Percentiles rank a stretch among this genome's conserved stretches.
phyloP scores from a whole-genome alignment of 2,888 invertebrate genomes.

The Eubasilissa splendida region DNA sequence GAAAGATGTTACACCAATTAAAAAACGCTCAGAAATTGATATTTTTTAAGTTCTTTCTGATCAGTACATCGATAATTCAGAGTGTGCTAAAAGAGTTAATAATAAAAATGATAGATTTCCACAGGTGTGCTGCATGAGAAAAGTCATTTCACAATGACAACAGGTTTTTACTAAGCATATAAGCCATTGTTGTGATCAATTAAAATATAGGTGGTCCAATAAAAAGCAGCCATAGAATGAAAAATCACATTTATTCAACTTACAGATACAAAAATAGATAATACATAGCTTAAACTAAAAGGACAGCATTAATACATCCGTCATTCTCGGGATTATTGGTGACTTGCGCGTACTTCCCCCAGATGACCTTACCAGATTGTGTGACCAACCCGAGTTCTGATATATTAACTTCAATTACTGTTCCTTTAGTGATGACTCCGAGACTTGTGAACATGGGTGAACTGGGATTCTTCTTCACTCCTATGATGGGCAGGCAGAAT shows the following conservation, averaged over 20 bases:
- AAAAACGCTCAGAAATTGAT: too few relatives aligned
- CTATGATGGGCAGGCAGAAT: slow-evolving; percentile 96
- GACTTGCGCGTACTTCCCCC: slow-evolving; percentile 99
- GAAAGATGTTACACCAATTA: too few relatives aligned
- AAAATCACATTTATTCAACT: slow-evolving; percentile 33
- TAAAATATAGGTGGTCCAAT: neutral
- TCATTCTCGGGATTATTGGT: slow-evolving; percentile 99
- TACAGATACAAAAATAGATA: slow-evolving; percentile 28
- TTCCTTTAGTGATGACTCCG: slow-evolving; percentile 99
- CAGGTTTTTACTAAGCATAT: too few relatives aligned
- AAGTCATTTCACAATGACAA: too few relatives aligned
- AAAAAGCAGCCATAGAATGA: slow-evolving; percentile 31
- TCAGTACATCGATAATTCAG: too few relatives aligned
- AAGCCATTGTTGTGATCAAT: too few relatives aligned
- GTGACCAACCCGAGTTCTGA: slow-evolving; percentile 99
- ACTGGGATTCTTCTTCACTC: slow-evolving; percentile 99
- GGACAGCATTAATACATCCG: slow-evolving; percentile 98
- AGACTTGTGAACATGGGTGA: slow-evolving; percentile 97
- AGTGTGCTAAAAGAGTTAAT: too few relatives aligned
- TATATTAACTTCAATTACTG: slow-evolving; percentile 97
- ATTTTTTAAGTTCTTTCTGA: too few relatives aligned
- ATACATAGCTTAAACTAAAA: slow-evolving; percentile 83
- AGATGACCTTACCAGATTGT: slow-evolving; percentile 98
- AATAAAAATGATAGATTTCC: too few relatives aligned
- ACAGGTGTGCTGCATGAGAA: too few relatives aligned